Evolutionary conservation across 2,888 invertebrate species (phyloP).

Genomic region (Platerodrilus igneus): DNA sequence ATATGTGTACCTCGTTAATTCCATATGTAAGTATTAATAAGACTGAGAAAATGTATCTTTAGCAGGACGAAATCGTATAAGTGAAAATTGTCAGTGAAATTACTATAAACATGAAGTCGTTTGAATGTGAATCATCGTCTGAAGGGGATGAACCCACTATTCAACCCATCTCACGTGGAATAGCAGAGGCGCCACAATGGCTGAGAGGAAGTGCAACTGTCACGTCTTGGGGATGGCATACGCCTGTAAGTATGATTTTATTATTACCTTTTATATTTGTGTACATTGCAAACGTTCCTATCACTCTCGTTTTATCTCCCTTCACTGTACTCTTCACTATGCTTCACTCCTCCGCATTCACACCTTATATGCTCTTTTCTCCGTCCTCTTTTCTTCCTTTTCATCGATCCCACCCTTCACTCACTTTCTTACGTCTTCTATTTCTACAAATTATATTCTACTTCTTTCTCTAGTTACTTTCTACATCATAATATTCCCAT

Average conservation of each 20-base stretch:
- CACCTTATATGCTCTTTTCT: too few species aligned
- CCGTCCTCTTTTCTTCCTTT: too few species aligned
- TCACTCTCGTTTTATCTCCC: too few species aligned
- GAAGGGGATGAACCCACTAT: conserved; percentile 47
- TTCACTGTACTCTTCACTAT: too few species aligned
- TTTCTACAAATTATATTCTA: too few species aligned
- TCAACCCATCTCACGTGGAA: conserved; percentile 45
- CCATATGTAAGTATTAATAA: conserved; percentile 5
- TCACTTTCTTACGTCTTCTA: too few species aligned
- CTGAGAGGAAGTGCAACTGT: conserved; percentile 38
- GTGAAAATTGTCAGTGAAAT: conserved; percentile 7
- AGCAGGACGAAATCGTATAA: background rate
- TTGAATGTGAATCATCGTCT: conserved; percentile 48
- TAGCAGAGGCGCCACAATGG: conserved; percentile 45
- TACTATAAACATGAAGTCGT: conserved; percentile 43
- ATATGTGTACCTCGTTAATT: too few species aligned
- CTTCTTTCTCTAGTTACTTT: too few species aligned
- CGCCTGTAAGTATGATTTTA: conserved; percentile 34
- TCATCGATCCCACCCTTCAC: too few species aligned
- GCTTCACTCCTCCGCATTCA: too few species aligned
- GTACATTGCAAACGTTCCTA: background rate
- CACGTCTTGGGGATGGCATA: conserved; percentile 47
- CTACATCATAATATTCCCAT: too few species aligned
- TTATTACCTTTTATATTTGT: conserved; percentile 1
- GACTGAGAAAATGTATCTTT: background rate